These are phyloP conservation scores for Brachionus sp. DNA, from an alignment of 1,140 invertebrate species.

Conservation along the genomic window DNA sequence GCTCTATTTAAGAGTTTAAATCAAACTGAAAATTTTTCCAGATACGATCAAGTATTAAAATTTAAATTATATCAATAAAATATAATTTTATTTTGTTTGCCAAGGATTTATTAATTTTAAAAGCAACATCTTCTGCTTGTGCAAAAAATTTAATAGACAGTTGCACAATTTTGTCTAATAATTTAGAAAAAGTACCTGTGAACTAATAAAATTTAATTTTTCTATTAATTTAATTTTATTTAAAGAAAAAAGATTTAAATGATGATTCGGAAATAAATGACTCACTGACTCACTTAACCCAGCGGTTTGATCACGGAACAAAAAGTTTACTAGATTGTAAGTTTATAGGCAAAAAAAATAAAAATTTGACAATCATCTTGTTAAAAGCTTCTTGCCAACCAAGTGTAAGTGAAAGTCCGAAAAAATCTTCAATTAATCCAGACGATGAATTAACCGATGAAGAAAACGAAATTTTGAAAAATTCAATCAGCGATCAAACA, in stretches of 20 bases:
- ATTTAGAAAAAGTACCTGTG: background rate
- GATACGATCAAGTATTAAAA: background rate
- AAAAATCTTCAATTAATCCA: conserved; percentile 26
- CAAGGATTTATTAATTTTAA: background rate
- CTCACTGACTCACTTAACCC: background rate
- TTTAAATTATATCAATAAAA: background rate
- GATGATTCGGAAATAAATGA: background rate
- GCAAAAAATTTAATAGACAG: background rate
- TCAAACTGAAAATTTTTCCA: background rate
- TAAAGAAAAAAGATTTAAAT: background rate
- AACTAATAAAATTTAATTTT: background rate
- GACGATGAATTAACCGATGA: conserved; percentile 5
- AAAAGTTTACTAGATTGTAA: background rate
- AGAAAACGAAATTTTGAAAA: background rate
- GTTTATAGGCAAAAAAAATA: too few relatives aligned
- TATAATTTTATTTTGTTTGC: background rate
- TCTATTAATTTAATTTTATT: background rate
- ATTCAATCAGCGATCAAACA: background rate
- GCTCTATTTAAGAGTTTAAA: background rate
- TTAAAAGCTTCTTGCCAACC: background rate
- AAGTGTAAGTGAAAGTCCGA: background rate
- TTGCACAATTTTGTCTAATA: background rate
- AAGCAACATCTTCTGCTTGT: background rate
- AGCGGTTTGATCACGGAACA: background rate
- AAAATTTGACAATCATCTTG: background rate